phyloP scores from a whole-genome alignment of 2,113 vertebrate species.

The Cryptotis parvus region DNA sequence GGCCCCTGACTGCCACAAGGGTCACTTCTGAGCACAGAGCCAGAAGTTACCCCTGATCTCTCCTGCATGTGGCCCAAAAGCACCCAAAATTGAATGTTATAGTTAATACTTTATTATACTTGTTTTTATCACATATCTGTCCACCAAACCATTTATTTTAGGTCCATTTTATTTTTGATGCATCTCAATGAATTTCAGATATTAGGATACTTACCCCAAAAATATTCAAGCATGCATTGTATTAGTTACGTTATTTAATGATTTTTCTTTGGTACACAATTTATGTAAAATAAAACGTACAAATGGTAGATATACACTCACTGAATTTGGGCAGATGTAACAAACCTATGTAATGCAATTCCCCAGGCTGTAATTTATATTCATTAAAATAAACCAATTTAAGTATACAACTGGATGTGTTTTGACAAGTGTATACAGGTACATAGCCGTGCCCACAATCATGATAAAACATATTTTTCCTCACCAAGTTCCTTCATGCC shows the following conservation, averaged over 20 bases:
- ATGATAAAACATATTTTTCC: not conserved
- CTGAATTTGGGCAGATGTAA: constrained; percentile 5
- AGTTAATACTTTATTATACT: not conserved
- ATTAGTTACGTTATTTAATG: not conserved
- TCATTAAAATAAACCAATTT: not conserved
- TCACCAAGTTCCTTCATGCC: not conserved
- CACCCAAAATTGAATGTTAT: not conserved
- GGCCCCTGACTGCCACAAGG: no score
- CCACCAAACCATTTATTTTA: not conserved
- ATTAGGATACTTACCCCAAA: not conserved
- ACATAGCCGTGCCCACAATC: not conserved
- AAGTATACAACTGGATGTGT: not conserved
- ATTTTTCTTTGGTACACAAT: not conserved
- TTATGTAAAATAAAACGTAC: not conserved
- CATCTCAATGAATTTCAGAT: not conserved
- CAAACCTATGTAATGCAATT: not conserved
- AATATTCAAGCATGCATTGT: not conserved
- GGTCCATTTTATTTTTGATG: not conserved
- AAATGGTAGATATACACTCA: not conserved
- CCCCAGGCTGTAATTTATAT: not conserved
- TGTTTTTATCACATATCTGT: not conserved
- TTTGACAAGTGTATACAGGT: not conserved
- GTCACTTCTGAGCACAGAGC: no score
- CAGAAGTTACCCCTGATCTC: no score
- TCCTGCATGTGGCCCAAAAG: no score